These are phyloP conservation scores for Opisthocomus hoazin DNA, from an alignment of 2,113 vertebrate species.

Conservation along the genomic window DNA sequence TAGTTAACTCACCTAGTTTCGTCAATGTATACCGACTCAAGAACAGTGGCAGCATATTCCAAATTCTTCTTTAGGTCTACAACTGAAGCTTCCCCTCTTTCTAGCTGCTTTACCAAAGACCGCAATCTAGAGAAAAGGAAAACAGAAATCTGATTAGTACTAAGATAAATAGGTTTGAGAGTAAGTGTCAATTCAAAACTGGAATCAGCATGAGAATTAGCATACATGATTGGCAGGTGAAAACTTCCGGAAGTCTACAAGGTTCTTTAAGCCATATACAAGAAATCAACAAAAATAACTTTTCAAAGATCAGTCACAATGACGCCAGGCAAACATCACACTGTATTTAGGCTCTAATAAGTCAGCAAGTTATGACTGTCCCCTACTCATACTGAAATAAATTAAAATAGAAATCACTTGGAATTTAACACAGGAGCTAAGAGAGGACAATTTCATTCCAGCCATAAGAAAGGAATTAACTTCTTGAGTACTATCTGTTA, in stretches of 20 bases:
- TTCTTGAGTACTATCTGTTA: background rate
- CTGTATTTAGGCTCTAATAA: background rate
- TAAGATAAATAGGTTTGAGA: background rate
- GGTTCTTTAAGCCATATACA: background rate
- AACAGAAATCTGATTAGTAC: conserved; percentile 36
- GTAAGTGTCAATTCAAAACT: background rate
- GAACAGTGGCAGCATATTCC: conserved; percentile 92
- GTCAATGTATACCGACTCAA: conserved; percentile 95
- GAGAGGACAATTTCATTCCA: background rate
- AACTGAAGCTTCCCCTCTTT: conserved; percentile 92
- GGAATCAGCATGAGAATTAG: background rate
- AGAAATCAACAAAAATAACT: background rate
- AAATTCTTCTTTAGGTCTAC: conserved; percentile 97
- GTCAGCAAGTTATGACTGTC: background rate
- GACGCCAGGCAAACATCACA: background rate
- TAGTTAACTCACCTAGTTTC: conserved; percentile 85
- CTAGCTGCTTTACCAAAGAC: conserved; percentile 94
- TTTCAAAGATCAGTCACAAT: background rate
- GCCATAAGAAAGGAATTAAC: background rate
- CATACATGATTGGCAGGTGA: background rate
- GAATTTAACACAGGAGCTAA: background rate
- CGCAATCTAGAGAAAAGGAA: conserved; percentile 78
- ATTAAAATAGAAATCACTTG: background rate
- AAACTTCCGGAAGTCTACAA: background rate
- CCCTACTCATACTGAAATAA: background rate